A percentile compares a stretch with the other conserved stretches of the same genome.
These are phyloP conservation scores for Benitochromis conjunctus DNA, from an alignment of 2,113 vertebrate genomes.

Conservation along the genomic window DNA sequence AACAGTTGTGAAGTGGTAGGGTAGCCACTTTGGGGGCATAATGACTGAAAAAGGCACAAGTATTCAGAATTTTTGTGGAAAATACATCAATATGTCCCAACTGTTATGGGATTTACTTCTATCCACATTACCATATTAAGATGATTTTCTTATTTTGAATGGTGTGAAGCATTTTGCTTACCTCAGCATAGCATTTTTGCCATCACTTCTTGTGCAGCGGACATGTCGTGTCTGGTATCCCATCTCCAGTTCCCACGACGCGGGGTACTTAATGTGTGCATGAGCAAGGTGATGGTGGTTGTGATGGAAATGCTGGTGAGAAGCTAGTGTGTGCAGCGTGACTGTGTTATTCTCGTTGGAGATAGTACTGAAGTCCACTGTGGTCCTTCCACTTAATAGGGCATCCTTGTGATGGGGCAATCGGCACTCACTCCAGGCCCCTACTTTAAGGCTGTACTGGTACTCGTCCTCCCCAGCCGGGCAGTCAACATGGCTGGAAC, in stretches of 20 bases:
- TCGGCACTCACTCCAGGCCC: conserved; percentile 83
- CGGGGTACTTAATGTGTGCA: conserved; percentile 41
- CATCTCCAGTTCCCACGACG: conserved; percentile 77
- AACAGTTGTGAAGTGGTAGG: not conserved
- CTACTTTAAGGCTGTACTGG: conserved; percentile 86
- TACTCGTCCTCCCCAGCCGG: conserved; percentile 77
- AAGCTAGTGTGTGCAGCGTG: conserved; percentile 51
- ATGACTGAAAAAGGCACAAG: not conserved
- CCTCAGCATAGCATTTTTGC: conserved; percentile 82
- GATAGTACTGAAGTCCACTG: conserved; percentile 72
- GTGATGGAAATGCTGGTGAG: conserved; percentile 43
- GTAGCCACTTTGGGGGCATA: not conserved
- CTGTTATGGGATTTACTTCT: not conserved
- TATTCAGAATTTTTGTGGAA: not conserved
- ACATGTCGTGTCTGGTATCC: conserved; percentile 87
- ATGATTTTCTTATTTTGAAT: not conserved
- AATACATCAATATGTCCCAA: not conserved
- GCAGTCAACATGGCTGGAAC: conserved; percentile 66
- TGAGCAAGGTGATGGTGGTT: conserved; percentile 30
- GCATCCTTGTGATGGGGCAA: conserved; percentile 75
- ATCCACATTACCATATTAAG: not conserved
- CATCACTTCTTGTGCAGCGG: conserved; percentile 85
- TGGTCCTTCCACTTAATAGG: conserved; percentile 69
- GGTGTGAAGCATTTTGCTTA: conserved; percentile 60
- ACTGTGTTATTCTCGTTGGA: conserved; percentile 72